Conservation (phyloP, 2,888 invertebrate species). For the Laspeyria flexula region DNA sequence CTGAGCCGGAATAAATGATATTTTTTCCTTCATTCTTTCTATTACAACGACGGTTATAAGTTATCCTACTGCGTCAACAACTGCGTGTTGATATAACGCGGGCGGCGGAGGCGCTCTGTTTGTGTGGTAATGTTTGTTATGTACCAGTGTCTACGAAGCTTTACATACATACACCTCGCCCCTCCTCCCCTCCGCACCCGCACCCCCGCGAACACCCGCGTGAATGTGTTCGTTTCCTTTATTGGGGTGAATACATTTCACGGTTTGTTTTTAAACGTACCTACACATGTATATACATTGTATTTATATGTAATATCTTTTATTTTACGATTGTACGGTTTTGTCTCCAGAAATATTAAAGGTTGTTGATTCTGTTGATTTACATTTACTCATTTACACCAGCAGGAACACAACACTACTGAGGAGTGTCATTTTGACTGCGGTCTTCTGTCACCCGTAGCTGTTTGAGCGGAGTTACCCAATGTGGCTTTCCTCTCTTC, state of each 20-base stretch:
- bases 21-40: no score
- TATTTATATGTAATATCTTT: not conserved
- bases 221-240: conserved; percentile 45
- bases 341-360: not conserved
- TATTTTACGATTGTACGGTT: not conserved
- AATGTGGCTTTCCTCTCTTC: no score
- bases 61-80: conserved; percentile 27
- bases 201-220: conserved; percentile 14
- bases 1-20: no score
- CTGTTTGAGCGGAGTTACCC: no score
- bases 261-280: conserved; percentile 46
- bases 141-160: conserved; percentile 55
- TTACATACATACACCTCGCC: conserved; percentile 50
- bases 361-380: no score
- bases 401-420: no score
- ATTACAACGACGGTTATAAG: no score
- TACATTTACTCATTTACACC: no score
- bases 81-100: conserved; percentile 1
- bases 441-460: no score
- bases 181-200: not conserved
- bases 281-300: conserved; percentile 7
- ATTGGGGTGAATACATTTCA: conserved; percentile 47
- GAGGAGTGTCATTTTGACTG: no score
- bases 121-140: conserved; percentile 70
- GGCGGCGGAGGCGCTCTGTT: conserved; percentile 50